Evolutionary conservation across 2,113 vertebrate genomes (phyloP).

Genomic region (Proterorhinus semilunaris): DNA sequence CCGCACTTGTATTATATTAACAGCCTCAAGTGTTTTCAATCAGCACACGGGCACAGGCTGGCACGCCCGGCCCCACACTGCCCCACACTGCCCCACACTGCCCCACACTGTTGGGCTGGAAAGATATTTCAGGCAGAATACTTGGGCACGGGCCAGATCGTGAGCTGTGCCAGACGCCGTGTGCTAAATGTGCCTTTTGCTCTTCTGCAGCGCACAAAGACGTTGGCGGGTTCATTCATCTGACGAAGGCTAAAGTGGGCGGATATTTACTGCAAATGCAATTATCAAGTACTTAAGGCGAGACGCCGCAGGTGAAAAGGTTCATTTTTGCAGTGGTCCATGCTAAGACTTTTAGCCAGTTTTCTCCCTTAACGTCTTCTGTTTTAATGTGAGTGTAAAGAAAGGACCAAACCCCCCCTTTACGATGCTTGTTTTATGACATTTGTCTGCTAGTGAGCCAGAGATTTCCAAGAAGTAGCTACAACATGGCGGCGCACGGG

Average conservation of each 20-base stretch:
- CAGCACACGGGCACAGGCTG: constrained; percentile 54
- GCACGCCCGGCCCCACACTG: constrained; percentile 42
- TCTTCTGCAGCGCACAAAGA: constrained; percentile 20
- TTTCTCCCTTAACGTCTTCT: no score
- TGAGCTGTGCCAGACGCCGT: constrained; percentile 49
- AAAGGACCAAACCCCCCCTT: no score
- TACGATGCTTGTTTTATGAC: no score
- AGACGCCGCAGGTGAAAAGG: no score
- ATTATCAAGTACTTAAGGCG: no score
- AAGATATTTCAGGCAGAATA: not conserved
- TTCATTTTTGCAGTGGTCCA: no score
- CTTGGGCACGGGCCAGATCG: constrained; percentile 28
- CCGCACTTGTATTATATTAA: constrained; percentile 69
- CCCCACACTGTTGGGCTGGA: not conserved
- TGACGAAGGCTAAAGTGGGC: constrained; percentile 35
- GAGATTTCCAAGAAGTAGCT: no score
- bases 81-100: constrained; percentile 8
- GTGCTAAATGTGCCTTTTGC: constrained; percentile 35
- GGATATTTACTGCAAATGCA: not conserved
- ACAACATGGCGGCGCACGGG: no score
- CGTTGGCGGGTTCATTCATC: constrained; percentile 35
- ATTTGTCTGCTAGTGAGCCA: no score
- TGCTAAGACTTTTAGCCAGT: no score
- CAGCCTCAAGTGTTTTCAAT: constrained; percentile 68
- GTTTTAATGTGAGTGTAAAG: no score